phyloP scores from a whole-genome alignment of 1,140 invertebrate genomes.

The Melipona quadrifasciata region DNA sequence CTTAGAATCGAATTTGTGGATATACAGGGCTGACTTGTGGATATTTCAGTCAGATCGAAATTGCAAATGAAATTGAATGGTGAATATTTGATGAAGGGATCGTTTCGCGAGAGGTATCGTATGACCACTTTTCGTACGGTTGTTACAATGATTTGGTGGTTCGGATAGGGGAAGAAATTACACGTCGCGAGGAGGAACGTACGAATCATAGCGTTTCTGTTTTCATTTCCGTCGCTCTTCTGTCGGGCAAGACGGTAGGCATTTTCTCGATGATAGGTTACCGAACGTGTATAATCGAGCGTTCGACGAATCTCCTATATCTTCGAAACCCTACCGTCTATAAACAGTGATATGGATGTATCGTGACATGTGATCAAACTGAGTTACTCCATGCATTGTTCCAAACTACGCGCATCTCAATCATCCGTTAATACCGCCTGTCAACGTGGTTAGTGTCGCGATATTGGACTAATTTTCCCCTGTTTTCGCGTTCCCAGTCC shows the following conservation, averaged over 20 bases:
- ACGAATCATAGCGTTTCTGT: background rate
- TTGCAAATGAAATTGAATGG: constrained; percentile 34
- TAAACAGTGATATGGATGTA: background rate
- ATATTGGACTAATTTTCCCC: background rate
- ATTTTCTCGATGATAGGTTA: constrained; percentile 14
- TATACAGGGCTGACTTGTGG: background rate
- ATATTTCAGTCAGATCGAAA: constrained; percentile 8
- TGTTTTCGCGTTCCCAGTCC: background rate
- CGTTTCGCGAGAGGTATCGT: background rate
- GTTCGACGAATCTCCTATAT: constrained; percentile 4
- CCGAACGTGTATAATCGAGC: background rate
- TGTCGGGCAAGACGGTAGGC: background rate
- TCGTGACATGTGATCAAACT: background rate
- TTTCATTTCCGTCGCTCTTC: background rate
- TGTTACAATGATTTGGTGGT: background rate
- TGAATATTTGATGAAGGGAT: constrained; percentile 21
- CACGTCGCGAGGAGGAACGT: background rate
- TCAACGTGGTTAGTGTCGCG: background rate
- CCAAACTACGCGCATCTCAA: background rate
- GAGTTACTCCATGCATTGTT: background rate
- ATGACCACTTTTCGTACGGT: background rate
- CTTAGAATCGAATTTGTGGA: background rate
- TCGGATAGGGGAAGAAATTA: constrained; percentile 2
- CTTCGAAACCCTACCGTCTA: background rate
- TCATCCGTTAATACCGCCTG: background rate